These are phyloP conservation scores for Lagorchestes hirsutus DNA, from an alignment of 2,797 vertebrate genomes.

Conservation along the genomic window DNA sequence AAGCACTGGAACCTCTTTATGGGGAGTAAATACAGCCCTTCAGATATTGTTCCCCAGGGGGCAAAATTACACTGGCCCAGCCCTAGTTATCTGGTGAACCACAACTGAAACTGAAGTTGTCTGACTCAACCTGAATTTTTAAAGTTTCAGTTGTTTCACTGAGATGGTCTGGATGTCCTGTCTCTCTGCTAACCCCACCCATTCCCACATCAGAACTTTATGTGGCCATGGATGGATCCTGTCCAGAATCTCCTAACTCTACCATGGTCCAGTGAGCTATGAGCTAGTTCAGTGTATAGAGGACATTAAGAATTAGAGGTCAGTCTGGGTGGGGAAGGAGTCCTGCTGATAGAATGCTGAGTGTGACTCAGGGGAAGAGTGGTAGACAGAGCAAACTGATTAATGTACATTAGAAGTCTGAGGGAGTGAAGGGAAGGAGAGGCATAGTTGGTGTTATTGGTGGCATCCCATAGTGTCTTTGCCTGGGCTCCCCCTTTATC, in stretches of 20 bases:
- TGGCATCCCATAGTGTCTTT: neutral
- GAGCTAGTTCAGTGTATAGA: neutral
- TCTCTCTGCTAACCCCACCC: neutral
- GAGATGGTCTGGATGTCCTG: neutral
- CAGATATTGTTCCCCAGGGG: neutral
- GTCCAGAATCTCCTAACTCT: neutral
- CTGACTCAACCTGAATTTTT: neutral
- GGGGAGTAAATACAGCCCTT: neutral
- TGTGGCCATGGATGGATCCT: neutral
- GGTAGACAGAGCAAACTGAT: neutral
- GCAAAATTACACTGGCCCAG: neutral
- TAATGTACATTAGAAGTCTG: neutral
- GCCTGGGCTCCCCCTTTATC: neutral
- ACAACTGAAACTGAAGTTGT: neutral
- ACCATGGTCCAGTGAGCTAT: neutral
- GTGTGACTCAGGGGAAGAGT: neutral
- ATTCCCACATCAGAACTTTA: neutral
- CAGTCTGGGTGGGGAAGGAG: neutral
- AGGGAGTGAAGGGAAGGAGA: neutral
- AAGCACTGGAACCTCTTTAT: neutral
- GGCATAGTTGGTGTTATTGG: neutral
- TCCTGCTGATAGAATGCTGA: neutral
- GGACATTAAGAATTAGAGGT: neutral
- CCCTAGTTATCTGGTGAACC: neutral
- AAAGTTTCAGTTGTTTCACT: neutral